These are phyloP conservation scores for Gisinianus flammeolus DNA, from an alignment of 2,888 invertebrate species.

Conservation along the genomic window DNA sequence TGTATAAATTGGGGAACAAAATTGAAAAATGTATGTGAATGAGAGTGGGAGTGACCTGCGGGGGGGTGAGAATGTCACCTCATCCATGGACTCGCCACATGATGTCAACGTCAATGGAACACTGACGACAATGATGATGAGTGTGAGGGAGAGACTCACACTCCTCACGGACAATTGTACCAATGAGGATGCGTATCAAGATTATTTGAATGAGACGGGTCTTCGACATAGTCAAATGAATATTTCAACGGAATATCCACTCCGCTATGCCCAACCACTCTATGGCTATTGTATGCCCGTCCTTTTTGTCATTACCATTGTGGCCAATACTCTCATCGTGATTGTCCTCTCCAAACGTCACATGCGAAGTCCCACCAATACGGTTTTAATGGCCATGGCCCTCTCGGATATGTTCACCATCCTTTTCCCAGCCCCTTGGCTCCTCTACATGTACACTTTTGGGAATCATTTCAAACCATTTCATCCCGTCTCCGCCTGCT, in stretches of 20 bases:
- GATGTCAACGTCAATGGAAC: too few relatives aligned
- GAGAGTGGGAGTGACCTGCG: too few relatives aligned
- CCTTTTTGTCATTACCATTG: constrained; percentile 82
- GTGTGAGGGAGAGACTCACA: constrained; percentile 8
- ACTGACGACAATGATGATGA: not conserved
- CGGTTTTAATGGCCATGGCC: constrained; percentile 95
- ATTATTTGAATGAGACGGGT: constrained; percentile 18
- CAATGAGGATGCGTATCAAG: constrained; percentile 5
- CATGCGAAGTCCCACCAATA: constrained; percentile 90
- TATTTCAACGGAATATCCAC: constrained; percentile 72
- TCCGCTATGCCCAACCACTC: constrained; percentile 72
- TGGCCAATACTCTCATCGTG: constrained; percentile 91
- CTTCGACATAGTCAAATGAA: constrained; percentile 62
- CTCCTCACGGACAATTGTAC: constrained; percentile 32
- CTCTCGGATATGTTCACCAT: constrained; percentile 93
- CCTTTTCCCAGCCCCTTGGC: constrained; percentile 86
- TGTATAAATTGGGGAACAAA: too few relatives aligned
- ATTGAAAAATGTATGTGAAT: too few relatives aligned
- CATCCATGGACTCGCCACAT: too few relatives aligned
- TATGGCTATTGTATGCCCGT: constrained; percentile 83
- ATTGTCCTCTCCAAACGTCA: constrained; percentile 86
- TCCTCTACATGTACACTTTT: constrained; percentile 90
- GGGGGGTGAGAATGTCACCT: too few relatives aligned
- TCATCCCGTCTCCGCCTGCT: constrained; percentile 77
- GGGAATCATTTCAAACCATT: constrained; percentile 84